Evolutionary conservation across 2,888 invertebrate genomes (phyloP).

Genomic region (Eristalis arbustorum): DNA sequence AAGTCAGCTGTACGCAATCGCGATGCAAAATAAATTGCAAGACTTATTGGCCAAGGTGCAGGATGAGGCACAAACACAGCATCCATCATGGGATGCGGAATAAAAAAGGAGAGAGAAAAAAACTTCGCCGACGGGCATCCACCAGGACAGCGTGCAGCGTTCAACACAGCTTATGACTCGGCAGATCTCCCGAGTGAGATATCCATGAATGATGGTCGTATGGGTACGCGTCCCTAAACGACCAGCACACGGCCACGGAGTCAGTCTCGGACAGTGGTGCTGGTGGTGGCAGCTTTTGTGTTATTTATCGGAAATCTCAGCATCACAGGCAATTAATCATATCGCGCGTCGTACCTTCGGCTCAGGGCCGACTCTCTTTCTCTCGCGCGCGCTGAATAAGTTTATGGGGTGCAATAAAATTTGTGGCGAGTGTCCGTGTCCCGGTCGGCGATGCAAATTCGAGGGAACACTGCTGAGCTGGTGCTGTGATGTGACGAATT

Average conservation of each 20-base stretch:
- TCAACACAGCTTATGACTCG: slow-evolving; percentile 65
- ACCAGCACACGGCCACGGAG: slow-evolving; percentile 15
- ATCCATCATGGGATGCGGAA: slow-evolving; percentile 52
- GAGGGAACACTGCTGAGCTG: slow-evolving; percentile 6
- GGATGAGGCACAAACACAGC: slow-evolving; percentile 46
- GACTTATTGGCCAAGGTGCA: slow-evolving; percentile 60
- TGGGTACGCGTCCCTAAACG: slow-evolving; percentile 26
- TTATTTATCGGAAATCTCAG: slow-evolving; percentile 69
- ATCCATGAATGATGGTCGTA: slow-evolving; percentile 64
- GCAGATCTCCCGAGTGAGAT: slow-evolving; percentile 57
- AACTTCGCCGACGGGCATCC: slow-evolving; percentile 42
- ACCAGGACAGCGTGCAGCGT: slow-evolving; percentile 32
- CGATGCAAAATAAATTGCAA: slow-evolving; percentile 64
- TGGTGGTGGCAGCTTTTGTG: slow-evolving; percentile 67
- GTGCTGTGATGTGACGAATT: slow-evolving; percentile 57
- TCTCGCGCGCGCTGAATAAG: slow-evolving; percentile 29
- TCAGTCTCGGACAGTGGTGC: slow-evolving; percentile 1
- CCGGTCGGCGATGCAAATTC: slow-evolving; percentile 54
- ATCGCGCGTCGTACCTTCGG: slow-evolving; percentile 65
- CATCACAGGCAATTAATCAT: slow-evolving; percentile 69
- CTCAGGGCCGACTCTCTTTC: neutral
- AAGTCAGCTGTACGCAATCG: slow-evolving; percentile 41
- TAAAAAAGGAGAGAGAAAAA: too few species aligned
- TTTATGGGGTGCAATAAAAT: slow-evolving; percentile 63
- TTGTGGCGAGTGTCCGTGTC: slow-evolving; percentile 44